phyloP scores from a whole-genome alignment of 2,113 vertebrate species.

The Tilapia sparmanii region DNA sequence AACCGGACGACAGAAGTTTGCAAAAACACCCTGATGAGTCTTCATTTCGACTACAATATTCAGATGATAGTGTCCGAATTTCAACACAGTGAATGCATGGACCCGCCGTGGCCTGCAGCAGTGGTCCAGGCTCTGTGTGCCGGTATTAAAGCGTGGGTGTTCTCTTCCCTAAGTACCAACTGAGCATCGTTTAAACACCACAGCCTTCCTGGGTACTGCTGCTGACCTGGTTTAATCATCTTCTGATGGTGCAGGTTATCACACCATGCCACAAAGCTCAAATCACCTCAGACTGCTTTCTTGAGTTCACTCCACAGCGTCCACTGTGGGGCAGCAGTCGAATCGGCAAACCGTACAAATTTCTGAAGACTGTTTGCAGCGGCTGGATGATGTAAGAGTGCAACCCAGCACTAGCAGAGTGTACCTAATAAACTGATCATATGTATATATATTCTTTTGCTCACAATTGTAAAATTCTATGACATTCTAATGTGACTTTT shows the following conservation, averaged over 20 bases:
- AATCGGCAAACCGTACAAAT: neutral
- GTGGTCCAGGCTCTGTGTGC: neutral
- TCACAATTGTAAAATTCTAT: neutral
- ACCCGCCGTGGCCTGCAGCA: accelerated
- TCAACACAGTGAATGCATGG: neutral
- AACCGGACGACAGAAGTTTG: neutral
- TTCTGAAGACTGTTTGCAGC: neutral
- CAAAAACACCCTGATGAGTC: neutral
- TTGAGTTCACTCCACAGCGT: neutral
- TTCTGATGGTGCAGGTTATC: neutral
- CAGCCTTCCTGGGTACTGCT: neutral
- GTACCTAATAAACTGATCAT: neutral
- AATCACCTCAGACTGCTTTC: neutral
- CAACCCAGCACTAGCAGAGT: neutral
- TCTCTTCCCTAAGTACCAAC: neutral
- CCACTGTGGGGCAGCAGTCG: neutral
- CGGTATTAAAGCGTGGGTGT: neutral
- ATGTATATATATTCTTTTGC: neutral
- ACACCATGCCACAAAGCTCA: neutral
- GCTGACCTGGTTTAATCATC: neutral
- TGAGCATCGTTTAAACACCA: accelerated
- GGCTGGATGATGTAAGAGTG: neutral
- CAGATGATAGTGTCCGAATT: neutral
- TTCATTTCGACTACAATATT: neutral
- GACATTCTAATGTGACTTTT: neutral